Base-by-base conservation (phyloP, 1,140 invertebrate species). In the Diprion similis region DNA sequence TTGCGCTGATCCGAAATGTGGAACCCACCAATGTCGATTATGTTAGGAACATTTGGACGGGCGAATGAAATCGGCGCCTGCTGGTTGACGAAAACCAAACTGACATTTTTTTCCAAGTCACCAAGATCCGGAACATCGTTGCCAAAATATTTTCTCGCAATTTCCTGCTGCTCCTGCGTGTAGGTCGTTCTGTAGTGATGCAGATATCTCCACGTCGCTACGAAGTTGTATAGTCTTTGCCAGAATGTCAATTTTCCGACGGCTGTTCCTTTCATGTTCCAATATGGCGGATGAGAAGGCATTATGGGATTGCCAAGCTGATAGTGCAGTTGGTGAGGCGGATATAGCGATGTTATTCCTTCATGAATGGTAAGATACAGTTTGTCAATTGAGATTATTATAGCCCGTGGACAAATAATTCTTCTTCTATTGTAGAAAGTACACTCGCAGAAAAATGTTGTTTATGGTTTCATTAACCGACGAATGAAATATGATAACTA, bases 31-130 rank as follows among this genome's bases (percentile, higher is more conserved):
- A 37, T 37, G 6, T 37, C 24, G 24, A 37, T 37, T 37, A 37
- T 37, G 2, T 37, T 37, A 4, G 24, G 24, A 37, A 37, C 24
- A 10, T 88, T 79, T 13, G 92, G 90, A 46, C 89, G 82, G 1
- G 91, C 89, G 82, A 91, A 91, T 75, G 92, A 89, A 68, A 91
- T 85, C 9, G 89, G 89, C 76, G 90, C 91, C 82, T 93, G 91
- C n/a, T 90, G 24, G 24, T 37, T 37, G 24, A 6, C 1, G 24
- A 37, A 37, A 37, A 37, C 24, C 24, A 37, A 37, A 78, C 90
- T 91, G 6, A 90, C 89, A 75, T 92, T 91, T 67, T 89, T 87
- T 10, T 88, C 89, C 70, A 93, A 83, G 10, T 87, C 85, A 1
- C 89, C 86, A 18, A 92, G 81, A 47, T 84, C 85, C 2, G 90